Percentiles rank a stretch among this genome's conserved stretches.
Evolutionary conservation across 2,888 invertebrate species (phyloP).

Genomic region (Xylota segnis): DNA sequence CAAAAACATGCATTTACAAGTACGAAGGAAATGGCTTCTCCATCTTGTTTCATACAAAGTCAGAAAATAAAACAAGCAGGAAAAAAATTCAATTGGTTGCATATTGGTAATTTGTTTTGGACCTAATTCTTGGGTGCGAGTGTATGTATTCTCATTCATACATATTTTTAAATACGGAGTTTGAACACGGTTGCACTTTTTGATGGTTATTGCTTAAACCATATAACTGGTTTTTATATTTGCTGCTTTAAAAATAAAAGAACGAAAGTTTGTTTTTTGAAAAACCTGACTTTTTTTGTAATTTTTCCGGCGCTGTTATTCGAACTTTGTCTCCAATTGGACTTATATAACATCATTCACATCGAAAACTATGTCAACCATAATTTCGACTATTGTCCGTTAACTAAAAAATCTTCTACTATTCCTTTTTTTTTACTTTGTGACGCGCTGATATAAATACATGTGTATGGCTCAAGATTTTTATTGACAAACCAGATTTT

Average conservation of each 20-base stretch:
- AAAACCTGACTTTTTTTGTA: not conserved
- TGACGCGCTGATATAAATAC: not conserved
- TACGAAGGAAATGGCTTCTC: constrained; percentile 17
- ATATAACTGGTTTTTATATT: not conserved
- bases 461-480: not conserved
- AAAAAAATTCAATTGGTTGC: not conserved
- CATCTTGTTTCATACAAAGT: not conserved
- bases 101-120: not conserved
- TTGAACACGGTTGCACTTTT: not conserved
- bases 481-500: constrained; percentile 25
- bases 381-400: constrained; percentile 21
- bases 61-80: not conserved
- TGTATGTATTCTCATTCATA: not conserved
- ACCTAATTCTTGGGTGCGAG: not conserved
- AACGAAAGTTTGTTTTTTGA: not conserved
- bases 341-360: not conserved
- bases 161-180: no score
- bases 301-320: not conserved
- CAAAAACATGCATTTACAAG: not conserved
- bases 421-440: not conserved
- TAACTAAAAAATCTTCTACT: not conserved
- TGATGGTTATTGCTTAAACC: not conserved
- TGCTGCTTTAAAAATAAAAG: constrained; percentile 1
- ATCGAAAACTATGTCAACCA: constrained; percentile 42
- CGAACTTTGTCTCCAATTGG: not conserved